These are phyloP conservation scores for Hemicentrotus pulcherrimus DNA, from an alignment of 35 echinoderm and acorn worm genomes.

Conservation along the genomic window DNA sequence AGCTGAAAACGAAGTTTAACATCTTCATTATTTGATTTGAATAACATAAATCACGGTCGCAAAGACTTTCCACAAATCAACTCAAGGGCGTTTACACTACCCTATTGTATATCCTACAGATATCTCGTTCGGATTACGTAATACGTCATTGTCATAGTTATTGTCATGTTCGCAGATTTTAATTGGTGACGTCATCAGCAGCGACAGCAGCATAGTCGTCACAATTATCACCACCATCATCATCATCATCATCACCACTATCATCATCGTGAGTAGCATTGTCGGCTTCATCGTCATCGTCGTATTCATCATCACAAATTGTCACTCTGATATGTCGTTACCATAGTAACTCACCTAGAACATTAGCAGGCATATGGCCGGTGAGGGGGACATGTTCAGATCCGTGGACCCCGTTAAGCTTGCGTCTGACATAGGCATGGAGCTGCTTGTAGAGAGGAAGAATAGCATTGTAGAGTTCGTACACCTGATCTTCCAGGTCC, in stretches of 20 bases:
- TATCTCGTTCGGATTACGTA: neutral
- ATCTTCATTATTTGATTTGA: no score
- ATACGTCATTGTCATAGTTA: neutral
- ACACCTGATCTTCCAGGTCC: slow-evolving; percentile 62
- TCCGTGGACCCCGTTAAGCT: slow-evolving; percentile 56
- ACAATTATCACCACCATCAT: slow-evolving; percentile 46
- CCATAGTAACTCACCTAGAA: slow-evolving; percentile 72
- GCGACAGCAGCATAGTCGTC: neutral
- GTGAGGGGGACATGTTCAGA: slow-evolving; percentile 48
- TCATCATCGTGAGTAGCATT: slow-evolving; percentile 64
- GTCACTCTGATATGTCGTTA: neutral
- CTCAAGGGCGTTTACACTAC: no score
- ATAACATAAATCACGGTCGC: no score
- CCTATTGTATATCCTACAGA: neutral
- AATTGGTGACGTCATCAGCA: neutral
- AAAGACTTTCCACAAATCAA: no score
- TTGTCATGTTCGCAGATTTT: neutral
- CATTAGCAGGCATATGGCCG: slow-evolving; percentile 65
- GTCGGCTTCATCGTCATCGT: slow-evolving; percentile 59
- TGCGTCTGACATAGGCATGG: slow-evolving; percentile 88
- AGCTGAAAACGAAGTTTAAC: no score
- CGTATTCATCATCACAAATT: slow-evolving; percentile 31
- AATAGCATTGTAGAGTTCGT: slow-evolving; percentile 84
- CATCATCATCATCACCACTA: slow-evolving; percentile 55
- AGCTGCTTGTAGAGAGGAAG: slow-evolving; percentile 92